Conservation (phyloP, 2,113 vertebrate genomes). For the Pachyramphus minor region DNA sequence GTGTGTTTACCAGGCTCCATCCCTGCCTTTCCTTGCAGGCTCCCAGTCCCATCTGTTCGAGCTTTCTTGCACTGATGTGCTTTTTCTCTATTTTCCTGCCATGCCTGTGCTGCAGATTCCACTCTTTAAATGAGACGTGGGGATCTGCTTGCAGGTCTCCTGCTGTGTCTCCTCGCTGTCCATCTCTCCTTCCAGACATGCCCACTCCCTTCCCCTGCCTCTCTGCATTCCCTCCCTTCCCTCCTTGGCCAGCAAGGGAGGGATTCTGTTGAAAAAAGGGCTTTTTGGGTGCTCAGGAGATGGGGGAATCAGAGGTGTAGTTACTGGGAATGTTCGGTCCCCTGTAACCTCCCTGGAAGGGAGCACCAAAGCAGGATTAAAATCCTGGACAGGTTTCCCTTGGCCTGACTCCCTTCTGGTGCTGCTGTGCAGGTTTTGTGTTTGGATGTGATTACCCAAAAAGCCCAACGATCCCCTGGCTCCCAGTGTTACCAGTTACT, state of each 20-base stretch:
- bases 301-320: background rate
- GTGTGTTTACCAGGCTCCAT: background rate
- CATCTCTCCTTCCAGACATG: background rate
- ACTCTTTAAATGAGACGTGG: background rate
- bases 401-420: background rate
- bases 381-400: background rate
- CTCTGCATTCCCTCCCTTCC: background rate
- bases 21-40: background rate
- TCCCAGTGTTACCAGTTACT: background rate
- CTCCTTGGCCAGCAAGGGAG: background rate
- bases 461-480: background rate
- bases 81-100: slow-evolving; percentile 27
- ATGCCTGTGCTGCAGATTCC: background rate
- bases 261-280: background rate
- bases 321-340: too few species aligned
- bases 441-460: background rate
- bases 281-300: background rate
- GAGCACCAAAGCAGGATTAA: background rate
- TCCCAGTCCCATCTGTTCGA: background rate
- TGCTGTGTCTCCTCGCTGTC: background rate
- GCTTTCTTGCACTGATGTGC: background rate
- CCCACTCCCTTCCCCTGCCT: background rate
- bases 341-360: background rate
- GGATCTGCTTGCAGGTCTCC: background rate
- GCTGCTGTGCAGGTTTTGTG: background rate